Base-by-base conservation (phyloP, 2,888 invertebrate genomes). In the Lepidochitona cinerea region DNA sequence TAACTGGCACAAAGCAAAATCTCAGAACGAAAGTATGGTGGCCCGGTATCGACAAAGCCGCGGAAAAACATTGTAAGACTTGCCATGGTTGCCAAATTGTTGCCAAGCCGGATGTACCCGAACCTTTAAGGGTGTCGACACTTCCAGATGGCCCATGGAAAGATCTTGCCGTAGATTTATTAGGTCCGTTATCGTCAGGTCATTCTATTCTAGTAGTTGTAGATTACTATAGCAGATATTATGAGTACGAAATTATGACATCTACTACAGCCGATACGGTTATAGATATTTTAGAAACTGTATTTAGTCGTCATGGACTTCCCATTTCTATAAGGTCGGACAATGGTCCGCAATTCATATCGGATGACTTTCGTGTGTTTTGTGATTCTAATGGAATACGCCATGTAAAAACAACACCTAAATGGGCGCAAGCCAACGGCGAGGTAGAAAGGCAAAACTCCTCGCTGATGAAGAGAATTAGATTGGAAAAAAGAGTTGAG, bases 21-120 rank as follows among this genome's bases (percentile, higher is more conserved):
- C 26, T 80, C n/a, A 32, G 80, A 36, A 32, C 73, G 0, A 80
- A 81, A 71, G 79, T 81, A 68, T 83, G 79, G 79, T 82, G 81
- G 82, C 82, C 84, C 6, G 74, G 76, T 7, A 82, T 84, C 26
- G 82, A 80, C 71, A 64, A 32, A 32, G 72, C 32, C 23, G 65
- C 37, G 26, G 73, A 75, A 33, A 68, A 35, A 41, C 37, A 41
- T n/a, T 75, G 68, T 32, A 75, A 72, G 52, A n/a, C n/a, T n/a
- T n/a, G n/a, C n/a, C n/a, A n/a, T n/a, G 75, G 68, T 23, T 79
- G 79, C 72, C 76, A 75, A 52, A 37, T 75, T 36, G 77, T 75
- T 1, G 14, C 64, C 4, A 37, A 12, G 36, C 14, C 37, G 14
- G 12, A 52, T 26, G 18, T 26, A n/a, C n/a, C n/a, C n/a, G n/a